A percentile compares a stretch with the other conserved stretches of the same genome.
phyloP scores from a whole-genome alignment of 2,113 vertebrate species.

The Columba livia region DNA sequence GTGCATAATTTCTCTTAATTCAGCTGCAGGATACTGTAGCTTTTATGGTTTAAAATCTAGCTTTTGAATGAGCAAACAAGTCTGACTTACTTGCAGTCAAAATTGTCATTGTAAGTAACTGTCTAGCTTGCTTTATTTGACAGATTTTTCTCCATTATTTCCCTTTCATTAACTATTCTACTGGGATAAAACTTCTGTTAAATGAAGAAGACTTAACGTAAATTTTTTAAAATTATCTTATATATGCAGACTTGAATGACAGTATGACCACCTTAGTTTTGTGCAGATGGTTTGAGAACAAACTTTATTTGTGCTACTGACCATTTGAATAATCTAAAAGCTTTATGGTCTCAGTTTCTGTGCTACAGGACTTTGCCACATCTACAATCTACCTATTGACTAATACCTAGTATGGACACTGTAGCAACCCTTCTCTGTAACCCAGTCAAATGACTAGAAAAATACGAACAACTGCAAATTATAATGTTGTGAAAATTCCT shows the following conservation, averaged over 20 bases:
- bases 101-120: background rate
- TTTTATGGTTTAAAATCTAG: background rate
- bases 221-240: background rate
- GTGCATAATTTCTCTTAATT: background rate
- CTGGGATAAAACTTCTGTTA: background rate
- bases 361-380: background rate
- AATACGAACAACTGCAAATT: background rate
- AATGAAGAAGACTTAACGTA: background rate
- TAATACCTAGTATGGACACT: background rate
- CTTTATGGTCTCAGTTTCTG: background rate
- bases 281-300: background rate
- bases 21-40: background rate
- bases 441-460: background rate
- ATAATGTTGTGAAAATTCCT: background rate
- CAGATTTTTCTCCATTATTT: background rate
- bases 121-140: background rate
- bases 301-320: background rate
- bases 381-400: background rate
- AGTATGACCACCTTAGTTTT: background rate
- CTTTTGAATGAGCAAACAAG: background rate
- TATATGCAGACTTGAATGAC: background rate
- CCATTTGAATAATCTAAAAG: background rate
- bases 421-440: background rate
- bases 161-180: background rate
- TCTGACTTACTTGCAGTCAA: background rate